A percentile compares a stretch with the other conserved stretches of the same genome.
phyloP scores from a whole-genome alignment of 1,140 invertebrate species.

The Lycorma delicatula region DNA sequence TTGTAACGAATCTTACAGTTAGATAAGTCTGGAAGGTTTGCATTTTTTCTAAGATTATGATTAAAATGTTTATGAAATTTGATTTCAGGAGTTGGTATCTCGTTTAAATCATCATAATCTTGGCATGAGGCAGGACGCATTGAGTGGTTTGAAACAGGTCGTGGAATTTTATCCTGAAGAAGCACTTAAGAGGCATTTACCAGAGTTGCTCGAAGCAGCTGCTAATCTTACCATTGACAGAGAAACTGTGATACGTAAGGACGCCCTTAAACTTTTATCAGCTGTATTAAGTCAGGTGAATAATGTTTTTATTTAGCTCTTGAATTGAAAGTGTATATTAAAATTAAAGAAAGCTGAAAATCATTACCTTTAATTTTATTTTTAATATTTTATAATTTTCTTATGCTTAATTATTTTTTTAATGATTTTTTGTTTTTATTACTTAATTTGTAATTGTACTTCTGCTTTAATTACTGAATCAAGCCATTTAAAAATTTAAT shows the following conservation, averaged over 20 bases:
- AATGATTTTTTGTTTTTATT: no score
- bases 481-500: no score
- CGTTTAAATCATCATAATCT: constrained; percentile 71
- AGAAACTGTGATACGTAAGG: constrained; percentile 57
- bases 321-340: not conserved
- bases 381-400: no score
- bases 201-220: constrained; percentile 57
- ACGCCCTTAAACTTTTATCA: constrained; percentile 57
- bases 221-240: constrained; percentile 59
- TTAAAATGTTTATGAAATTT: constrained; percentile 18
- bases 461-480: no score
- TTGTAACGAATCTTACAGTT: no score
- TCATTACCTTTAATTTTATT: no score
- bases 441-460: no score
- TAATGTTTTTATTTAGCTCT: no score
- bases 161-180: constrained; percentile 46
- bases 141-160: constrained; percentile 61
- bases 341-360: no score
- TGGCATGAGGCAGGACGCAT: constrained; percentile 55
- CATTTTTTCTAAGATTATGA: constrained; percentile 4
- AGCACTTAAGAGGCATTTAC: constrained; percentile 49
- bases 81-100: constrained; percentile 55
- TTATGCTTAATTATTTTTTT: no score
- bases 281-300: constrained; percentile 48
- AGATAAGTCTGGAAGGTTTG: no score